phyloP scores from a whole-genome alignment of 2,797 vertebrate genomes.

The Artibeus jamaicensis region DNA sequence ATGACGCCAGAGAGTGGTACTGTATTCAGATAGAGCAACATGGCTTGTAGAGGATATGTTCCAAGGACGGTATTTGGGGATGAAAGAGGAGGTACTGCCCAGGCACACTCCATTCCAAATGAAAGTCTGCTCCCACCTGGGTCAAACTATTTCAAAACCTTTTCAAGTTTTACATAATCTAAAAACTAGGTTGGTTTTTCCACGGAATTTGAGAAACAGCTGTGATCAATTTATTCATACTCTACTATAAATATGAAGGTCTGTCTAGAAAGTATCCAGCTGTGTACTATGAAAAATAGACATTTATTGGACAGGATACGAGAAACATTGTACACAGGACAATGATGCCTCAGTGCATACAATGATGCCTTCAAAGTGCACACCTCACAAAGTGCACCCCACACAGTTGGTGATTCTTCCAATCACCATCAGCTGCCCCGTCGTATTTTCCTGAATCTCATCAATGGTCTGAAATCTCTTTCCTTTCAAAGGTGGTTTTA shows the following conservation, averaged over 20 bases:
- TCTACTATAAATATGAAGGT: neutral
- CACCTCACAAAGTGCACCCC: too few relatives aligned
- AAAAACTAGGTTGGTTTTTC: neutral
- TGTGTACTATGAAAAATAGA: too few relatives aligned
- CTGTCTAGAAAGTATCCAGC: too few relatives aligned
- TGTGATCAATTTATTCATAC: neutral
- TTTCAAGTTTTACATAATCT: slow-evolving; percentile 16
- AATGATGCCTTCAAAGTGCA: too few relatives aligned
- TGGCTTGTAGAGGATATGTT: neutral
- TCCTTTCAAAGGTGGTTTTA: too few relatives aligned
- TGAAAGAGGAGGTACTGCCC: neutral
- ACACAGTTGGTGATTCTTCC: too few relatives aligned
- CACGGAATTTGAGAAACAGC: neutral
- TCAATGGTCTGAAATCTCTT: too few relatives aligned
- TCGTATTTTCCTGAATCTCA: too few relatives aligned
- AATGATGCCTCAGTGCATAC: too few relatives aligned
- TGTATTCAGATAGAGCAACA: neutral
- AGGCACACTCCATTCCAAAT: neutral
- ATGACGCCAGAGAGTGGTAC: neutral
- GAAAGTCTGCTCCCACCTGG: neutral
- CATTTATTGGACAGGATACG: too few relatives aligned
- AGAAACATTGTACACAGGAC: too few relatives aligned
- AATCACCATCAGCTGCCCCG: too few relatives aligned
- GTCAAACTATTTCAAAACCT: neutral
- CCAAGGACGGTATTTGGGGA: neutral